Evolutionary conservation across 2,888 invertebrate species (phyloP).

Genomic region (Oscheius myriophilus): DNA sequence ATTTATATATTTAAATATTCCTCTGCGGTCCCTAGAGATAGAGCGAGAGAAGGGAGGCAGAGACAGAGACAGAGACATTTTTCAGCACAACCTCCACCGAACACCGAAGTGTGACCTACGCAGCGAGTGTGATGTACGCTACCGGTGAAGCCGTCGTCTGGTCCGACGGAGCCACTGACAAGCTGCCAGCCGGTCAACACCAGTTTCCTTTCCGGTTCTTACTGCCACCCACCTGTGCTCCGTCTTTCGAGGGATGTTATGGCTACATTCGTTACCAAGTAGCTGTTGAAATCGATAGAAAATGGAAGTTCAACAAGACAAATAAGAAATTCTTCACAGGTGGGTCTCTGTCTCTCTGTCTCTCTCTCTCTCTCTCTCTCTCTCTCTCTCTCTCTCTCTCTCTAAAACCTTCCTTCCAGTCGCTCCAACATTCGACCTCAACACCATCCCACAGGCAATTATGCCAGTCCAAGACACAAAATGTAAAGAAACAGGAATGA

Average conservation of each 20-base stretch:
- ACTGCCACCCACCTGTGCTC: slow-evolving; percentile 27
- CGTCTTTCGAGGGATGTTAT: slow-evolving; percentile 29
- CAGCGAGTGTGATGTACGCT: slow-evolving; percentile 21
- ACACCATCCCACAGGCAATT: slow-evolving; percentile 23
- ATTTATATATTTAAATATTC: no score
- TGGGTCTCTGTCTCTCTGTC: background rate
- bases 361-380: slow-evolving; percentile 1
- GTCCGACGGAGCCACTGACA: slow-evolving; percentile 13
- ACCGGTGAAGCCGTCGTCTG: slow-evolving; percentile 24
- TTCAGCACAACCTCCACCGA: slow-evolving; percentile 16
- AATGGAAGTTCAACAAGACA: slow-evolving; percentile 28
- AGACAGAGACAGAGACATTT: background rate
- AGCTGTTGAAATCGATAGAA: slow-evolving; percentile 24
- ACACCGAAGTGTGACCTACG: slow-evolving; percentile 17
- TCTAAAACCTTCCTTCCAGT: background rate
- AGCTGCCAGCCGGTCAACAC: slow-evolving; percentile 19
- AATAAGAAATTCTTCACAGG: slow-evolving; percentile 28
- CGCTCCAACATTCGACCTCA: slow-evolving; percentile 27
- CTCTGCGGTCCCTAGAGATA: no score
- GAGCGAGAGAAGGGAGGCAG: background rate
- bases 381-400: slow-evolving; percentile 4
- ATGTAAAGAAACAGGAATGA: slow-evolving; percentile 22
- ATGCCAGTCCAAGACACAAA: slow-evolving; percentile 15
- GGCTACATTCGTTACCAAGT: slow-evolving; percentile 32
- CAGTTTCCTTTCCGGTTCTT: slow-evolving; percentile 25